Conservation (phyloP, 2,888 invertebrate species). For the Drosophila lutescens region DNA sequence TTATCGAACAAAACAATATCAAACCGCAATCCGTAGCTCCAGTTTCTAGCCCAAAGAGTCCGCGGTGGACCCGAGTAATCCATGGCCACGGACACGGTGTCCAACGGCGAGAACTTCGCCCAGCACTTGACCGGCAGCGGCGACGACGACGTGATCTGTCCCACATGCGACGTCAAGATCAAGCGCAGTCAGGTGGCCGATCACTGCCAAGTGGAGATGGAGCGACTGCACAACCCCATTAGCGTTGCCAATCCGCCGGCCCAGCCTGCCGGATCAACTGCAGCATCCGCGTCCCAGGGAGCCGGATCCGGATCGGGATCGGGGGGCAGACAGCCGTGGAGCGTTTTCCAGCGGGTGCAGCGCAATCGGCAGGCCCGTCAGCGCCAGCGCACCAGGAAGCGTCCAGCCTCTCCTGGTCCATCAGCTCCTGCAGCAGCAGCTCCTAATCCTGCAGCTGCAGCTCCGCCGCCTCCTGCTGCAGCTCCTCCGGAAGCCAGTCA, state of each 20-base stretch:
- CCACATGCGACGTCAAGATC: conserved; percentile 94
- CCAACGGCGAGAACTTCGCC: conserved; percentile 59
- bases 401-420: conserved; percentile 74
- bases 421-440: conserved; percentile 4
- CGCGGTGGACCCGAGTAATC: not conserved
- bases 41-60: not conserved
- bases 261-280: conserved; percentile 2
- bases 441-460: conserved; percentile 31
- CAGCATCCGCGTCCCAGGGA: conserved; percentile 10
- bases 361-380: conserved; percentile 89
- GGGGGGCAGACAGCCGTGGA: conserved; percentile 85
- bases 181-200: conserved; percentile 92
- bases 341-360: conserved; percentile 90
- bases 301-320: conserved; percentile 12
- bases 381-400: conserved; percentile 87
- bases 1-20: conserved; percentile 34
- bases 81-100: conserved; percentile 69
- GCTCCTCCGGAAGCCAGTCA: conserved; percentile 22
- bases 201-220: conserved; percentile 92
- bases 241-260: conserved; percentile 1
- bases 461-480: conserved; percentile 12
- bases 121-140: conserved; percentile 48
- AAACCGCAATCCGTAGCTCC: not conserved
- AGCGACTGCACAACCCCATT: conserved; percentile 85
- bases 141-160: conserved; percentile 88